Evolutionary conservation across 2,113 vertebrate species (phyloP).

Genomic region (Lates calcarifer): DNA sequence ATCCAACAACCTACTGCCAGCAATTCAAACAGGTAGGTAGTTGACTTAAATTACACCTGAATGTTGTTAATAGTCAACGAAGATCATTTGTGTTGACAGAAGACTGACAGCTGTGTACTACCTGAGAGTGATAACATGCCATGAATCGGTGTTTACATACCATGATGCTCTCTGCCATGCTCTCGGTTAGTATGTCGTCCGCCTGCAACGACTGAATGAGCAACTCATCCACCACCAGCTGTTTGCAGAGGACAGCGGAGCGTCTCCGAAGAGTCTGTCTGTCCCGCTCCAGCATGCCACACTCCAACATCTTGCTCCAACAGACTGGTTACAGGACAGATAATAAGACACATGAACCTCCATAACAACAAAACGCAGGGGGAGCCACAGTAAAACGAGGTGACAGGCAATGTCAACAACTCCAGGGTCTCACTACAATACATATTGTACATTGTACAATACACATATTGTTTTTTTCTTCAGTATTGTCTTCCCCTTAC

Average conservation of each 20-base stretch:
- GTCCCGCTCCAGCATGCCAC: slow-evolving; percentile 81
- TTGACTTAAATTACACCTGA: background rate
- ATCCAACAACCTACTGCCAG: background rate
- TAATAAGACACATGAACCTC: background rate
- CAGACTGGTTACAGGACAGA: slow-evolving; percentile 8
- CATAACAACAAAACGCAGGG: background rate
- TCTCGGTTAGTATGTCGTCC: slow-evolving; percentile 81
- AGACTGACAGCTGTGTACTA: background rate
- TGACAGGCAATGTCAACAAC: background rate
- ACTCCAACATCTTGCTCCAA: slow-evolving; percentile 75
- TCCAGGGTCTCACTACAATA: background rate
- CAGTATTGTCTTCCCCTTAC: too few relatives aligned
- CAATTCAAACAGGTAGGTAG: background rate
- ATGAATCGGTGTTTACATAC: slow-evolving; percentile 53
- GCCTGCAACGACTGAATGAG: slow-evolving; percentile 80
- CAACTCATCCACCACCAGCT: slow-evolving; percentile 85
- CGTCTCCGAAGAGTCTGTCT: slow-evolving; percentile 64
- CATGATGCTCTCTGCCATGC: slow-evolving; percentile 84
- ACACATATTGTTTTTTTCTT: background rate
- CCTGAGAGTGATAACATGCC: too few relatives aligned
- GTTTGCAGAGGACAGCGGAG: slow-evolving; percentile 70
- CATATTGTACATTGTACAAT: too few relatives aligned
- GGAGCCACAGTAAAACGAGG: background rate
- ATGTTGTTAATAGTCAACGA: background rate
- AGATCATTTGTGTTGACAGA: background rate